Base-by-base conservation (phyloP, 2,797 vertebrate genomes). In the Vireo griseus region DNA sequence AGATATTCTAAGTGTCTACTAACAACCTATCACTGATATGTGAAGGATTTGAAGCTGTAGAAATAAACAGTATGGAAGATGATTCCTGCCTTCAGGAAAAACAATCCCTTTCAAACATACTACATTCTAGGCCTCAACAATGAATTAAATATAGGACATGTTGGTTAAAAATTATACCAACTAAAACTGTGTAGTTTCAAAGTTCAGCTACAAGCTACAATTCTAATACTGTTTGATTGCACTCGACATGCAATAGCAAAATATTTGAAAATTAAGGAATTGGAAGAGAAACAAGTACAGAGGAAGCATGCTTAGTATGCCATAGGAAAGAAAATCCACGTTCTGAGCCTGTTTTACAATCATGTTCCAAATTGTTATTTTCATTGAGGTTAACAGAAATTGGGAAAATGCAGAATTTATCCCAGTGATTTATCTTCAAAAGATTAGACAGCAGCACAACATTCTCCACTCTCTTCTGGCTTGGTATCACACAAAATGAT, bases 1-100 rank as follows among this genome's bases (percentile, higher is more conserved):
- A 89, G 39, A 67, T 82, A 94, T 44, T 92, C 51, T 55, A 88
- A 84, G 45, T 69, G 48, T 55, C 24, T 84, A 82, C 55, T 87
- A 92, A 77, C 48, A 95, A 71, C 50, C 20, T 63, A 67, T 74
- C 57, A 57, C 18, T 82, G 47, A 73, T 44, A 59, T 2, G 25
- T 52, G 52, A 91, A 89, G 18, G 25, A 87, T 65, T 76, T 88
- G 31, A 93, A 85, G 47, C 50, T 67, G 55, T 35, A 79, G 58
- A 95, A 74, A 2, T 67, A 85, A 55, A 47, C 52, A 73, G 71
- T 71, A 90, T 50, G 40, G 90, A 92, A 93, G 50, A 86, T 14
- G n/a, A 74, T 26, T 81, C 12, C 48, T 81, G 39, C 47, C 59
- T 94, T 61, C 52, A 79, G 31, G 31, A 89, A 90, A 78, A 40